Percentiles rank a stretch among this genome's conserved stretches.
Evolutionary conservation across 2,797 vertebrate genomes (phyloP).

Genomic region (Gambusia yucatana): DNA sequence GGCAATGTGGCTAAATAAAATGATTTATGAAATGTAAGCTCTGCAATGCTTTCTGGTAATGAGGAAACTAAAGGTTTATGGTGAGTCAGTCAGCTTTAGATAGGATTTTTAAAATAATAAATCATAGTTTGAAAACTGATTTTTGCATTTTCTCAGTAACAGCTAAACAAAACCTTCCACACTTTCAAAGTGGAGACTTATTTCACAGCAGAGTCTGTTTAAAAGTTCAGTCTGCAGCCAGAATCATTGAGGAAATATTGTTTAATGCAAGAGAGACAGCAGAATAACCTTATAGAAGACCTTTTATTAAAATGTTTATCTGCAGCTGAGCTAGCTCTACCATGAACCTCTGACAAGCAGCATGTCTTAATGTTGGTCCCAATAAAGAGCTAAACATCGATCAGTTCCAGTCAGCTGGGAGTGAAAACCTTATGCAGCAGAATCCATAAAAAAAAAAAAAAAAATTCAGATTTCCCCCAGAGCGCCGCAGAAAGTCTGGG

Average conservation of each 20-base stretch:
- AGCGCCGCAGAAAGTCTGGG: constrained; percentile 9
- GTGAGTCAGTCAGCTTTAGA: background rate
- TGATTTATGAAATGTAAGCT: background rate
- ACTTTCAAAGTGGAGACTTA: background rate
- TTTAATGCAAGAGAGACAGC: background rate
- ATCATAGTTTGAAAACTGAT: constrained; percentile 4
- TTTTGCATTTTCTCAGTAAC: background rate
- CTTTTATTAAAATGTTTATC: constrained; percentile 5
- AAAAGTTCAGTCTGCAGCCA: background rate
- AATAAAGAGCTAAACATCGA: constrained; percentile 41
- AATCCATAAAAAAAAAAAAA: background rate
- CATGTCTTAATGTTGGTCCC: constrained; percentile 43
- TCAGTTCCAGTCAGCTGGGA: constrained; percentile 26
- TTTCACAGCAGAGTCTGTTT: background rate
- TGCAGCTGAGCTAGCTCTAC: constrained; percentile 21
- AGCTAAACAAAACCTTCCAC: background rate
- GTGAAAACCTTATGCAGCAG: background rate
- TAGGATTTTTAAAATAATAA: background rate
- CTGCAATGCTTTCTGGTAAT: too few relatives aligned
- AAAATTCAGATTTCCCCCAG: constrained; percentile 1
- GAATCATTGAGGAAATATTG: background rate
- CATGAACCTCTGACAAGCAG: constrained; percentile 55
- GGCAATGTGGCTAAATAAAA: background rate
- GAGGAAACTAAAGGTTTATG: too few relatives aligned
- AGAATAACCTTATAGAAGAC: background rate